Percentiles rank a stretch among this genome's conserved stretches.
phyloP scores from a whole-genome alignment of 2,113 vertebrate genomes.

The Ceuthmochares aereus region DNA sequence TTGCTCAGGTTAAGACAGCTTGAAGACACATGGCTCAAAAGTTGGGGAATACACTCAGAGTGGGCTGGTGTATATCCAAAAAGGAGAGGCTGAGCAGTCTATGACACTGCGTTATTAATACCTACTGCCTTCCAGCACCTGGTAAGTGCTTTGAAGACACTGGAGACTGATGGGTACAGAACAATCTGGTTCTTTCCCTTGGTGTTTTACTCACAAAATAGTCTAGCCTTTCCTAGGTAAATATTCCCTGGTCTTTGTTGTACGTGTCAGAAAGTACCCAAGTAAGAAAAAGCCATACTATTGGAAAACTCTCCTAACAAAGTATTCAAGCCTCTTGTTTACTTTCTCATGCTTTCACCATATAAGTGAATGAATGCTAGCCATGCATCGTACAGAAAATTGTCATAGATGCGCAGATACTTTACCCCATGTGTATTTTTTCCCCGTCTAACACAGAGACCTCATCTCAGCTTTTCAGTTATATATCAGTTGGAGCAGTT shows the following conservation, averaged over 20 bases:
- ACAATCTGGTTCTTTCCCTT: neutral
- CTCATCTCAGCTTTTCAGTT: neutral
- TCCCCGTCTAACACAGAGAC: neutral
- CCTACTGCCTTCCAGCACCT: neutral
- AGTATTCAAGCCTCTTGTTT: neutral
- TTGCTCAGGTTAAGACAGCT: neutral
- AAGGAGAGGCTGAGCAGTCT: neutral
- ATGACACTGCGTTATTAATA: neutral
- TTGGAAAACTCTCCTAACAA: neutral
- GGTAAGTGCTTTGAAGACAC: neutral
- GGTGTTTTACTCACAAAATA: neutral
- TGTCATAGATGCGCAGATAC: neutral
- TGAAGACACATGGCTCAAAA: neutral
- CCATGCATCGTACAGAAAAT: neutral
- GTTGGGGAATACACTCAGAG: neutral
- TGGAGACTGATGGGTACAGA: neutral
- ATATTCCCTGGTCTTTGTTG: neutral
- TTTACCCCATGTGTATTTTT: neutral
- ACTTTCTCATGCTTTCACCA: neutral
- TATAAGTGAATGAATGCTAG: neutral
- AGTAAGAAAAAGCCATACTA: neutral
- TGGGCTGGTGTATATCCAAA: accelerated
- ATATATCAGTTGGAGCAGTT: neutral
- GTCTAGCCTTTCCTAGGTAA: neutral
- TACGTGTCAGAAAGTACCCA: neutral